These are phyloP conservation scores for Glaucidium brasilianum DNA, from an alignment of 2,113 vertebrate genomes.

Conservation along the genomic window DNA sequence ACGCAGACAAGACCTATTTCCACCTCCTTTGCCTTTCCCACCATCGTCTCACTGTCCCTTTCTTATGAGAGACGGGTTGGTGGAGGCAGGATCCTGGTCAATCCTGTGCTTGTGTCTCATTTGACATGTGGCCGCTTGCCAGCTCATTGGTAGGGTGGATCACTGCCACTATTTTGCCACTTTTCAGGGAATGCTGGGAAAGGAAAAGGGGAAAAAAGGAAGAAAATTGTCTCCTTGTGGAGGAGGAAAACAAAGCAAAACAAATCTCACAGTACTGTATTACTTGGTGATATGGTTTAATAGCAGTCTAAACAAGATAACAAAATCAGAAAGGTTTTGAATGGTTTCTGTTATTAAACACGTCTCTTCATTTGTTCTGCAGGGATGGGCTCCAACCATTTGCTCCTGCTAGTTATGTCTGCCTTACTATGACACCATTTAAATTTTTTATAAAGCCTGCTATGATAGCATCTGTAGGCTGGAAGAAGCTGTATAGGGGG, in stretches of 20 bases:
- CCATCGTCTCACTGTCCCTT: neutral
- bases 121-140: accelerated
- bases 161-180: neutral
- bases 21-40: neutral
- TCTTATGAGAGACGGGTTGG: neutral
- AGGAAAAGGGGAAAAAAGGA: neutral
- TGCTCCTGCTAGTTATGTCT: neutral
- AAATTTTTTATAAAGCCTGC: constrained; percentile 50
- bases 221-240: neutral
- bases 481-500: neutral
- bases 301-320: neutral
- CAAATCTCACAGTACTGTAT: neutral
- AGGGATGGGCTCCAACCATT: neutral
- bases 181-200: neutral
- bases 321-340: neutral
- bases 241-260: neutral
- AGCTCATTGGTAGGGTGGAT: accelerated
- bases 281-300: neutral
- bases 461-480: neutral
- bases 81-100: neutral
- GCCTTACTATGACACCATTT: constrained; percentile 22
- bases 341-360: constrained; percentile 14
- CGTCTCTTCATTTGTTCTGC: constrained; percentile 11
- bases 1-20: neutral
- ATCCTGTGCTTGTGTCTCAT: neutral